A percentile compares a stretch with the other conserved stretches of the same genome.
These are phyloP conservation scores for Argentina silus DNA, from an alignment of 2,797 vertebrate species.

Conservation along the genomic window DNA sequence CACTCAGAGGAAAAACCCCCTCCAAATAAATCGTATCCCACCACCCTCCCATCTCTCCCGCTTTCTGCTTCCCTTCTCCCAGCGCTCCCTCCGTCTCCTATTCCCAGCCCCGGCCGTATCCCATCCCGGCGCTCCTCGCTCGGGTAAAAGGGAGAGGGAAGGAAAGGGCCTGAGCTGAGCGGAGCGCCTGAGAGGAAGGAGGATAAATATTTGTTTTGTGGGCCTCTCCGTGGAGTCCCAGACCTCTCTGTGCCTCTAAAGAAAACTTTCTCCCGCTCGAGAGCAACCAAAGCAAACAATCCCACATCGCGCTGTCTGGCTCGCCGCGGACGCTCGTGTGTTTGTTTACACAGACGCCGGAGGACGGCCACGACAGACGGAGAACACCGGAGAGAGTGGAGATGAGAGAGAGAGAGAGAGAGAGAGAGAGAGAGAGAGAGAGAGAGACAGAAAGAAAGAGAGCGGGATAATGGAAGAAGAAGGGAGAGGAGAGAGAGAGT, in stretches of 20 bases:
- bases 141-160: neutral
- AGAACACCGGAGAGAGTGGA: slow-evolving; percentile 46
- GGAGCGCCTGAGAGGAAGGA: slow-evolving; percentile 33
- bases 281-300: slow-evolving; percentile 76
- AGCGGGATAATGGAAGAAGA: slow-evolving; percentile 37
- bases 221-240: slow-evolving; percentile 64
- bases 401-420: slow-evolving; percentile 33
- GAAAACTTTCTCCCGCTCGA: slow-evolving; percentile 74
- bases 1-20: neutral
- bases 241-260: slow-evolving; percentile 71
- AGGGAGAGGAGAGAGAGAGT: slow-evolving; percentile 40
- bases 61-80: neutral
- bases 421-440: neutral
- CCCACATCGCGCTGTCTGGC: slow-evolving; percentile 66
- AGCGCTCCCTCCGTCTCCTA: neutral
- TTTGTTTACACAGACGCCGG: slow-evolving; percentile 73
- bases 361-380: slow-evolving; percentile 69
- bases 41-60: neutral
- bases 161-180: neutral
- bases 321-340: slow-evolving; percentile 50
- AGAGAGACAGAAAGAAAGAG: neutral
- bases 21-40: neutral
- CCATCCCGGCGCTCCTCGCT: too few relatives aligned
- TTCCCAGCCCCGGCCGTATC: neutral
- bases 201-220: slow-evolving; percentile 77